Conservation (phyloP, 2,797 vertebrate genomes). For the Morus bassanus region DNA sequence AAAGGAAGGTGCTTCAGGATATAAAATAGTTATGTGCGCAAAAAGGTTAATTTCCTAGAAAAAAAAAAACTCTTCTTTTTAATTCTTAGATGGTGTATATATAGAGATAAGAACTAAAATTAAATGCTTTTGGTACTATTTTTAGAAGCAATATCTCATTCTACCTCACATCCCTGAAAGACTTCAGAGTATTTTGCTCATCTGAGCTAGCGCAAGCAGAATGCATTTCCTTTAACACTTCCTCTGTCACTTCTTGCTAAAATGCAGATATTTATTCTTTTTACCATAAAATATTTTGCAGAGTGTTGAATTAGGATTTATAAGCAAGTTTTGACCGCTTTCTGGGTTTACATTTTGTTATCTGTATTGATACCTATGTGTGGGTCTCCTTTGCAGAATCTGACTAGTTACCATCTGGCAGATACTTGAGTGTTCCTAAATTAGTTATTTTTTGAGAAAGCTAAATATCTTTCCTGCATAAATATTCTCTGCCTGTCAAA, state of each 20-base stretch:
- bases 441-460: slow-evolving; percentile 4
- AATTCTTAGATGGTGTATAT: background rate
- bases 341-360: background rate
- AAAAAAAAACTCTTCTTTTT: background rate
- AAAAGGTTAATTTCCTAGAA: background rate
- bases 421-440: background rate
- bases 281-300: background rate
- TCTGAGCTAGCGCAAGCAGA: background rate
- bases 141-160: background rate
- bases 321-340: background rate
- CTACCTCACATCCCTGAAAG: background rate
- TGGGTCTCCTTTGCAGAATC: background rate
- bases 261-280: background rate
- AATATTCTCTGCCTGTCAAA: background rate
- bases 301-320: background rate
- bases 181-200: background rate
- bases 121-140: background rate
- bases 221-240: background rate
- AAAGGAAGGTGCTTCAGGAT: background rate
- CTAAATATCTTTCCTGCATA: background rate
- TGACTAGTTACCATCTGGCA: background rate
- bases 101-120: background rate
- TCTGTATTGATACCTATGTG: background rate
- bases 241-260: background rate
- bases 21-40: background rate